phyloP scores from a whole-genome alignment of 1,140 invertebrate species.

The Hyposmocoma kahamanoa region DNA sequence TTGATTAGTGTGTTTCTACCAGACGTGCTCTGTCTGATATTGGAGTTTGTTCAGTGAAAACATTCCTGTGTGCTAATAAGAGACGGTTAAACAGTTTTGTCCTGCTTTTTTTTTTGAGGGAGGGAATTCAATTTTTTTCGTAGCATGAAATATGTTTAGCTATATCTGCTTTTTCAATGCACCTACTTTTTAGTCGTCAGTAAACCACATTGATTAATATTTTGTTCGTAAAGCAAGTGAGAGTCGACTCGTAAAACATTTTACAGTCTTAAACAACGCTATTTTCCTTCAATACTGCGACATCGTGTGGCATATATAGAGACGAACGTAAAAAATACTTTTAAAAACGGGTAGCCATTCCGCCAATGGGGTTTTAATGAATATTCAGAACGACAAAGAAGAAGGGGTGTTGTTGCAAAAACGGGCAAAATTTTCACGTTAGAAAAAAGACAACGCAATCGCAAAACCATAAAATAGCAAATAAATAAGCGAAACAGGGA shows the following conservation, averaged over 20 bases:
- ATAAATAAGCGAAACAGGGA: slow-evolving; percentile 59
- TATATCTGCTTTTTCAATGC: too few species aligned
- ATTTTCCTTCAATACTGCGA: slow-evolving; percentile 34
- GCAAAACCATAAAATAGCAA: slow-evolving; percentile 61
- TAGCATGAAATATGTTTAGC: too few species aligned
- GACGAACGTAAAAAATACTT: slow-evolving; percentile 45
- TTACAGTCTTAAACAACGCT: slow-evolving; percentile 21
- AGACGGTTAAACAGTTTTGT: slow-evolving; percentile 1
- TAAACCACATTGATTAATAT: neutral
- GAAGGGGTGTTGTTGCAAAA: slow-evolving; percentile 52
- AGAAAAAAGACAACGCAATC: slow-evolving; percentile 47
- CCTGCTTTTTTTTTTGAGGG: neutral
- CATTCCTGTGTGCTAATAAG: slow-evolving; percentile 7
- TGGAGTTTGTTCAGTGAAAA: slow-evolving; percentile 22
- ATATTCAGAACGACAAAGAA: slow-evolving; percentile 62
- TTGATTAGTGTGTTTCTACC: slow-evolving; percentile 52
- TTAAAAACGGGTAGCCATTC: slow-evolving; percentile 57
- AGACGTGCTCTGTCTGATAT: slow-evolving; percentile 28
- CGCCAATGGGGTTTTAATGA: slow-evolving; percentile 64
- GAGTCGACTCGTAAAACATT: slow-evolving; percentile 22
- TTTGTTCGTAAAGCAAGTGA: neutral
- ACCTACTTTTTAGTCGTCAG: neutral
- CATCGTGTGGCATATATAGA: slow-evolving; percentile 32
- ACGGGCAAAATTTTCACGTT: slow-evolving; percentile 44
- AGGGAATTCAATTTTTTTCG: too few species aligned